Conservation (phyloP, 2,888 invertebrate genomes). For the Oxycera nigricornis region DNA sequence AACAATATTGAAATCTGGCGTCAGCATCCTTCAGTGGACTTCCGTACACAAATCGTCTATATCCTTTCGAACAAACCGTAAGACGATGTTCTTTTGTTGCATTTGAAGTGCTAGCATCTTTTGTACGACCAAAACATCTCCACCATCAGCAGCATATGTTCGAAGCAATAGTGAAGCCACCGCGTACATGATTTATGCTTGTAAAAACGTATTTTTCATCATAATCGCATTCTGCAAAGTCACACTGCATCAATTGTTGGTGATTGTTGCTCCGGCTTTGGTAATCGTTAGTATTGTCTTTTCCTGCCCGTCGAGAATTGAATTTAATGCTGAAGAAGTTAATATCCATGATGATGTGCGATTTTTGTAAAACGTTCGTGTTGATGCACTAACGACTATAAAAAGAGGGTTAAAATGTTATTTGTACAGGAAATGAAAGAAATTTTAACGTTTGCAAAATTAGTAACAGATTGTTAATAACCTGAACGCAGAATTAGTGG, state of each 20-base stretch:
- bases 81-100: constrained; percentile 21
- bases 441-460: too few species aligned
- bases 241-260: background rate
- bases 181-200: background rate
- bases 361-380: too few species aligned
- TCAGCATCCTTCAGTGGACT: background rate
- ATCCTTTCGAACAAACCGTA: background rate
- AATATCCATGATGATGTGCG: constrained; percentile 9
- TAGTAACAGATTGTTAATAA: too few species aligned
- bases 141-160: constrained; percentile 10
- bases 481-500: too few species aligned
- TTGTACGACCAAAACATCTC: background rate
- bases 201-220: constrained; percentile 2
- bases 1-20: constrained; percentile 1
- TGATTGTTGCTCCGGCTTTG: background rate
- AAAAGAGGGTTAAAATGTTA: too few species aligned
- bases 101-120: background rate
- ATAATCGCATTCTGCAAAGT: constrained; percentile 6
- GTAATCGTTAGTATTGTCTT: constrained; percentile 4
- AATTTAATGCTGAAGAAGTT: constrained; percentile 11
- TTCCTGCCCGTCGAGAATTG: constrained; percentile 16
- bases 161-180: background rate
- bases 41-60: constrained; percentile 22
- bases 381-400: too few species aligned
- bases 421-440: too few species aligned